Conservation (phyloP, 2,113 vertebrate genomes). For the Genyomyrus donnyi region DNA sequence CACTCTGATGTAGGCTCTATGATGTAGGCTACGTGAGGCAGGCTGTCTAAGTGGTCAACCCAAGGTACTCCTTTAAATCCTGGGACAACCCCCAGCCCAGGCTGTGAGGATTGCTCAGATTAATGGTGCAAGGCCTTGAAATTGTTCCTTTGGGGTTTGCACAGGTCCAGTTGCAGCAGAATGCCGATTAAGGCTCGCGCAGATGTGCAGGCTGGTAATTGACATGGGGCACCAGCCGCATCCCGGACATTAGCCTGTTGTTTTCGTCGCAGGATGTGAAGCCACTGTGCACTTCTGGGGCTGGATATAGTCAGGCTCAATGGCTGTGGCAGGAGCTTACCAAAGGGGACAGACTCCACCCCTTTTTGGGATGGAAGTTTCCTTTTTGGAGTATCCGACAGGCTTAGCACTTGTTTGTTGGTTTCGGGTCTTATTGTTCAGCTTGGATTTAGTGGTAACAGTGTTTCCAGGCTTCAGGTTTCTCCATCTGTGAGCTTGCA, state of each 20-base stretch:
- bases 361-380: background rate
- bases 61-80: background rate
- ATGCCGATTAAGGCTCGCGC: background rate
- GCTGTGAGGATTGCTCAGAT: background rate
- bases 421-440: background rate
- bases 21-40: background rate
- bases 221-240: background rate
- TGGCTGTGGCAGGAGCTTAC: background rate
- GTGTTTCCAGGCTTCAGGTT: background rate
- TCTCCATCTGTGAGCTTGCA: background rate
- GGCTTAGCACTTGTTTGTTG: background rate
- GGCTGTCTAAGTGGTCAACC: background rate
- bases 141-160: background rate
- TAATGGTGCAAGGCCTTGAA: background rate
- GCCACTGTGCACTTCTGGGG: background rate
- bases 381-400: background rate
- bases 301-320: background rate
- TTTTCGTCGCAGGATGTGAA: background rate
- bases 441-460: background rate
- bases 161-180: background rate
- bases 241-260: background rate
- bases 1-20: background rate
- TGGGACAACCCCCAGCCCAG: background rate
- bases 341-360: background rate
- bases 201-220: background rate